Conservation (phyloP, 2,888 invertebrate genomes). For the Autographa pulchrina region DNA sequence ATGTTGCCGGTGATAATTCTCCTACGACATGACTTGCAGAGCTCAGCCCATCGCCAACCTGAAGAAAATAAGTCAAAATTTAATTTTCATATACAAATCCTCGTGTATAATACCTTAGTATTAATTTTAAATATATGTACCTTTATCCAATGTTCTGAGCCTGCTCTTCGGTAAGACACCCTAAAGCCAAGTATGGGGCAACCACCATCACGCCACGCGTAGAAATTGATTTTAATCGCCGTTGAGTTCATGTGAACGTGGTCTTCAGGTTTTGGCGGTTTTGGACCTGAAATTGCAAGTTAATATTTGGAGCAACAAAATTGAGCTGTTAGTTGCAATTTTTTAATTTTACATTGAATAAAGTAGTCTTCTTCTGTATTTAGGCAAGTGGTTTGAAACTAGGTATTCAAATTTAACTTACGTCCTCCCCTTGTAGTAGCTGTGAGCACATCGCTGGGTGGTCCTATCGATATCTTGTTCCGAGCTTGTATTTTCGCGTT, state of each 20-base stretch:
- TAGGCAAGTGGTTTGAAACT: neutral
- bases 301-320: neutral
- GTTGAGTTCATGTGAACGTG: conserved; percentile 93
- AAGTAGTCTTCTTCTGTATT: neutral
- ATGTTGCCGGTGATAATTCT: conserved; percentile 88
- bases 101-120: no score
- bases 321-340: no score
- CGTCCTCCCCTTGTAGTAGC: conserved; percentile 93
- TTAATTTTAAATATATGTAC: conserved; percentile 55
- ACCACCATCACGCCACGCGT: conserved; percentile 94
- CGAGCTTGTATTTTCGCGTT: conserved; percentile 93
- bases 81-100: no score
- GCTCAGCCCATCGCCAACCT: conserved; percentile 82
- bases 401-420: conserved; percentile 70
- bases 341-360: no score
- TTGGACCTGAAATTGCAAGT: conserved; percentile 89
- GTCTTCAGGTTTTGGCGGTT: conserved; percentile 92
- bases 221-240: conserved; percentile 93
- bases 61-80: conserved; percentile 7
- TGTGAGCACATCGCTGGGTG: conserved; percentile 91
- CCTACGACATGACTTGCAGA: conserved; percentile 86
- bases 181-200: conserved; percentile 94
- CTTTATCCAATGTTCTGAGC: conserved; percentile 87
- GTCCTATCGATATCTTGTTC: conserved; percentile 93
- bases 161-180: conserved; percentile 91